These are phyloP conservation scores for Eudyptes chrysolophus DNA, from an alignment of 2,113 vertebrate genomes.

Conservation along the genomic window DNA sequence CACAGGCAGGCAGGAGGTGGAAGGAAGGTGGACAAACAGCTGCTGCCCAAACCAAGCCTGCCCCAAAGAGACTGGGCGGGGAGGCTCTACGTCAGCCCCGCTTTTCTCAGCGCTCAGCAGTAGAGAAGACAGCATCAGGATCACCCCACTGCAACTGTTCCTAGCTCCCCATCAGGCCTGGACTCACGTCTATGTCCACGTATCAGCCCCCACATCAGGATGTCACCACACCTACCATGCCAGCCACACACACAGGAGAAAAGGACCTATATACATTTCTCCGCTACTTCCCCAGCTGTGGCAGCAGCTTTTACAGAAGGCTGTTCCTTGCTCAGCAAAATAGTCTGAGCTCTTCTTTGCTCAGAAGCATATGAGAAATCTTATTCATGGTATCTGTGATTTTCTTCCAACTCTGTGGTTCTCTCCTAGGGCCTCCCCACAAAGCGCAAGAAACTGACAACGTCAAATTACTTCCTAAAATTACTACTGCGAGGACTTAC, in stretches of 20 bases:
- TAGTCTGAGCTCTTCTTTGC: neutral
- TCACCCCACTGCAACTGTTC: neutral
- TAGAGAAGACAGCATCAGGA: neutral
- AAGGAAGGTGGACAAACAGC: neutral
- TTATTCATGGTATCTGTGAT: neutral
- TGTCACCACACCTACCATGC: neutral
- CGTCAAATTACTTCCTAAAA: neutral
- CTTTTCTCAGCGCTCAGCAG: neutral
- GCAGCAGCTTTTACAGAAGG: neutral
- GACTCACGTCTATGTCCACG: accelerated
- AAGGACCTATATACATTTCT: neutral
- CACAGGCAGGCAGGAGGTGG: neutral
- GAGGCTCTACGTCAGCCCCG: neutral
- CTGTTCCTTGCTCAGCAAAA: neutral
- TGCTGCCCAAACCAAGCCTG: neutral
- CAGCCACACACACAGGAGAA: neutral
- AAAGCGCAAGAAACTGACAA: neutral
- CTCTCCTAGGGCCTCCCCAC: neutral
- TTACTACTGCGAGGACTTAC: neutral
- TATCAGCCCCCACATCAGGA: neutral
- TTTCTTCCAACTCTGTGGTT: neutral
- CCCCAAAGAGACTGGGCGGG: neutral
- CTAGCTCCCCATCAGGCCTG: neutral
- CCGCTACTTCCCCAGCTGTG: accelerated
- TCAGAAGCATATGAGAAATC: neutral